phyloP scores from a whole-genome alignment of 2,888 invertebrate species.

The Chalcosyrphus nemorum region DNA sequence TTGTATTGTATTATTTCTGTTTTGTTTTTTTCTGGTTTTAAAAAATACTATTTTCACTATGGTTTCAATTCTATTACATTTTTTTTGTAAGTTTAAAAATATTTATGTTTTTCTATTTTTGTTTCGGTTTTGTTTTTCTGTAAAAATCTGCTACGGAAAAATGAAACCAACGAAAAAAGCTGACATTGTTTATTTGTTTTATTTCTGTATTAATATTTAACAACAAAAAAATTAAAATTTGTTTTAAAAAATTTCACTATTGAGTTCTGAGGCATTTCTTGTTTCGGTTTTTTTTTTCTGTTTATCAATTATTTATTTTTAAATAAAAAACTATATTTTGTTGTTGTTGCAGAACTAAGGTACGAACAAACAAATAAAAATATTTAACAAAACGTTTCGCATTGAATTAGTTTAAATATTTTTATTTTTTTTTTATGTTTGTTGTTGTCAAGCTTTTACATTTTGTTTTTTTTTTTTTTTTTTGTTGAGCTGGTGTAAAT shows the following conservation, averaged over 20 bases:
- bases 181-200: conserved; percentile 44
- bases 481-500: conserved; percentile 60
- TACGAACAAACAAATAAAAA: conserved; percentile 48
- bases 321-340: conserved; percentile 33
- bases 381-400: conserved; percentile 28
- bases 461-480: conserved; percentile 24
- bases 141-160: conserved; percentile 73
- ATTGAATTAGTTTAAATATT: conserved; percentile 17
- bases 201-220: conserved; percentile 49
- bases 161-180: conserved; percentile 73
- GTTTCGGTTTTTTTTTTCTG: conserved; percentile 44
- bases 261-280: conserved; percentile 73
- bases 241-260: conserved; percentile 69
- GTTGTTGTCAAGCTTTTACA: conserved; percentile 53
- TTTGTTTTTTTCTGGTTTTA: conserved; percentile 50
- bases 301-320: conserved; percentile 30
- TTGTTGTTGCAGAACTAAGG: conserved; percentile 40
- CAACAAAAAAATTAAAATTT: conserved; percentile 56
- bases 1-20: conserved; percentile 38
- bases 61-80: conserved; percentile 70
- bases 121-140: conserved; percentile 59
- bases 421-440: conserved; percentile 12
- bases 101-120: conserved; percentile 61
- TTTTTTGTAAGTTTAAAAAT: conserved; percentile 61
- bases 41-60: conserved; percentile 72